Evolutionary conservation across 2,888 invertebrate genomes (phyloP).

Genomic region (Pterostichus niger): DNA sequence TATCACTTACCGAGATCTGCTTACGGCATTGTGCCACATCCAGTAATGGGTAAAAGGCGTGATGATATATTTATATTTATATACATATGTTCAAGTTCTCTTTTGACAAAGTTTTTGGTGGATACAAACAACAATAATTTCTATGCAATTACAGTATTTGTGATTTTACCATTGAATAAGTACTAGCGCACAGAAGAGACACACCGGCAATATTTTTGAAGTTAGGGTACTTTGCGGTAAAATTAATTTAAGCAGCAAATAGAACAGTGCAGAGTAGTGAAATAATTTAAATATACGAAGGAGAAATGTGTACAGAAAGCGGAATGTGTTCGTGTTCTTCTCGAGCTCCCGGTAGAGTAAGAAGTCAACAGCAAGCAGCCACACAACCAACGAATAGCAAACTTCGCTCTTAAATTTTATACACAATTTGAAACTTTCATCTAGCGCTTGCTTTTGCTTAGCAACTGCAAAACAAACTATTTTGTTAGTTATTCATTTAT

Average conservation of each 20-base stretch:
- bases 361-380: not conserved
- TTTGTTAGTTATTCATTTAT: conserved; percentile 1
- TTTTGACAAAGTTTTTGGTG: no score
- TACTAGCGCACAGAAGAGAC: no score
- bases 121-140: no score
- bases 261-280: conserved; percentile 37
- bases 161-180: no score
- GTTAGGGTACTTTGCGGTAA: conserved; percentile 22
- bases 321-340: not conserved
- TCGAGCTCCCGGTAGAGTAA: conserved; percentile 14
- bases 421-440: conserved; percentile 48
- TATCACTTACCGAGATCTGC: no score
- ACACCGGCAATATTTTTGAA: conserved; percentile 9
- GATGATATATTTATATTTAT: no score
- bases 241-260: conserved; percentile 45
- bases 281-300: conserved; percentile 46
- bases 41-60: no score
- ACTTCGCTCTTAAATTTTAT: conserved; percentile 45
- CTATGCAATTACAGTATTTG: no score
- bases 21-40: no score
- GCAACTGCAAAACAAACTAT: conserved; percentile 6
- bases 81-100: no score
- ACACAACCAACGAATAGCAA: conserved; percentile 16
- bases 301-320: no score
- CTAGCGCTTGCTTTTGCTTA: not conserved